Evolutionary conservation across 1,140 invertebrate species (phyloP).

Genomic region (Drosophila watanabei): DNA sequence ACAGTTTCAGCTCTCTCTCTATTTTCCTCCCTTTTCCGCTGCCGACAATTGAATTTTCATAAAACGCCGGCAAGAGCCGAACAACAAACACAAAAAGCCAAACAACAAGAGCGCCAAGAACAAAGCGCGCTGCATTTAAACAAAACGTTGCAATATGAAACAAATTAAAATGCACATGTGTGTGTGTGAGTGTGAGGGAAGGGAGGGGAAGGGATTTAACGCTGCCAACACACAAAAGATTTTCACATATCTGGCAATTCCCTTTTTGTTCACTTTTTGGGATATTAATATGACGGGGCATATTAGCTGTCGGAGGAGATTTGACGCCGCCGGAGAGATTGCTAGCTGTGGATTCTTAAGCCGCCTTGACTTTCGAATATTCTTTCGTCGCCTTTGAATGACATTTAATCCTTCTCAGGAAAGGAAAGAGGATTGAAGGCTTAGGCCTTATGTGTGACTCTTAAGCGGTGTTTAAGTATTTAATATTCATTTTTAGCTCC

Average conservation of each 20-base stretch:
- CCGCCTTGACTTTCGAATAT: conserved; percentile 26
- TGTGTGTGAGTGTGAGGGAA: too few species aligned
- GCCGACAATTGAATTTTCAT: conserved; percentile 80
- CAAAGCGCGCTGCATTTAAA: conserved; percentile 75
- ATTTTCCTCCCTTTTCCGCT: conserved; percentile 3
- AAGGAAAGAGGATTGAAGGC: conserved; percentile 15
- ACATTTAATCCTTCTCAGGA: conserved; percentile 13
- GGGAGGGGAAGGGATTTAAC: conserved; percentile 47
- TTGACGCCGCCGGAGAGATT: conserved; percentile 10
- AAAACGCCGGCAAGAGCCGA: conserved; percentile 56
- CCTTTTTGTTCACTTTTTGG: conserved; percentile 34
- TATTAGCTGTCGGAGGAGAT: conserved; percentile 46
- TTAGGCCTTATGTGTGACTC: conserved; percentile 4
- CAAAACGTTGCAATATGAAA: conserved; percentile 80
- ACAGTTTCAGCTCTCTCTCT: conserved; percentile 22
- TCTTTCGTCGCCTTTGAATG: conserved; percentile 23
- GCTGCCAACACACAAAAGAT: conserved; percentile 58
- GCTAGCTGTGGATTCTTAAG: conserved; percentile 1
- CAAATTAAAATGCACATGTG: conserved; percentile 73
- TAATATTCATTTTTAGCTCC: not conserved
- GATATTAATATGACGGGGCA: conserved; percentile 31
- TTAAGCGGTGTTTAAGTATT: not conserved
- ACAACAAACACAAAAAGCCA: conserved; percentile 47
- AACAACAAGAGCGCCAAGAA: conserved; percentile 34
- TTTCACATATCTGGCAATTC: conserved; percentile 66